Base-by-base conservation (phyloP, 64 coral and sea anemone species). In the Stichodactyla helianthus region DNA sequence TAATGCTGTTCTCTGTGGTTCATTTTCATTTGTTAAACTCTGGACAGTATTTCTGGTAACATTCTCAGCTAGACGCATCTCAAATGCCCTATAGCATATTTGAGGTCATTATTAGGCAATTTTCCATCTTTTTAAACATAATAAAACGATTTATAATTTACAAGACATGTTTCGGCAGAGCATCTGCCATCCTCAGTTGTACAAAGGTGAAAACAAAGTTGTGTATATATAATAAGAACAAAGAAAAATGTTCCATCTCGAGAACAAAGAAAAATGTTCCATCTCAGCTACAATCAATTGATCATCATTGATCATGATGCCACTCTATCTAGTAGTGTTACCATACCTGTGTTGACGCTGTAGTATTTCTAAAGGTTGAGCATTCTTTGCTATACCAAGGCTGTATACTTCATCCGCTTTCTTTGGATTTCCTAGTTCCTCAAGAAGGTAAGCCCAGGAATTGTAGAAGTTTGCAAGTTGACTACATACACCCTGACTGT, bases 361-460 rank as follows among this genome's bases (percentile, higher is more conserved):
- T 2, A 99, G 62, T 81, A 86, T 71, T 7, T 99, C 93, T 54
- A 93, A 14, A 0, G 97, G 97, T 53, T 99, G 74, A n/a, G 97
- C 97, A 56, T 87, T 95, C 56, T 74, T 92, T 22, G 92, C 16
- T 57, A 95, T 93, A 13, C 97, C 97, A 26, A 95, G 83, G 54
- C 11, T 86, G 23, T 87, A 88, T 0, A 99, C 90, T 78, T 99
- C 93, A 79, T 99, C 97, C 50, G 97, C 97, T 77, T 95, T 99
- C 68, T 93, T 89, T 59, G 58, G 25, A 81, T 95, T 88, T 14
- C 90, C 97, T 50, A 83, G 27, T 74, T 78, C 88, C 81, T 99
- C 97, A 28, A 92, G 58, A 10, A 77, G 51, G 61, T 87, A 90
- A 55, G 97, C 93, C 97, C 97, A 99, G 23, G 90, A 83, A 77